Conservation (phyloP, 2,888 invertebrate species). For the Andrena bucephala region DNA sequence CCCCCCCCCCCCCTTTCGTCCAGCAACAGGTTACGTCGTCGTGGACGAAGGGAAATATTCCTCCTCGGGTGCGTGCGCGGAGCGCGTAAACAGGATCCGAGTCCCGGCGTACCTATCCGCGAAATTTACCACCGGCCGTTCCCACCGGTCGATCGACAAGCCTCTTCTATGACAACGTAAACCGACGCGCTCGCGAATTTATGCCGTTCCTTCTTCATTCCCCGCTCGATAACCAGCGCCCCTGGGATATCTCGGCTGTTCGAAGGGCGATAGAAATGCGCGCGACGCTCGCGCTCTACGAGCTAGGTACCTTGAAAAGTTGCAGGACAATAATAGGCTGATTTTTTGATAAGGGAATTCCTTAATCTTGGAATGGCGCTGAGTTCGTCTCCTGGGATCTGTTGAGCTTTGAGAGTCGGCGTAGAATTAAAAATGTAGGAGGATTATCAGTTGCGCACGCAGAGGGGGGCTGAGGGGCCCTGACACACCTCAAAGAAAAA, state of each 20-base stretch:
- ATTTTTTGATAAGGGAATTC: too few relatives aligned
- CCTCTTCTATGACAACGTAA: slow-evolving; percentile 27
- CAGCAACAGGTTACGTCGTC: slow-evolving; percentile 63
- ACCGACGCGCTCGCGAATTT: slow-evolving; percentile 36
- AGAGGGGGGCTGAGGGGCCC: too few relatives aligned
- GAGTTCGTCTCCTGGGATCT: too few relatives aligned
- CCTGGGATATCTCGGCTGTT: not conserved
- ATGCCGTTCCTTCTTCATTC: not conserved
- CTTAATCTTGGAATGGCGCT: too few relatives aligned
- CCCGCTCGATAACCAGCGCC: not conserved
- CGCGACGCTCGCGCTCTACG: not conserved
- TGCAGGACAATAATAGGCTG: too few relatives aligned
- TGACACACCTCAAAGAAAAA: too few relatives aligned
- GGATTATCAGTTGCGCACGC: too few relatives aligned
- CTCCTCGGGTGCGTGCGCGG: not conserved
- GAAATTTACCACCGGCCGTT: slow-evolving; percentile 59
- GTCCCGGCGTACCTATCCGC: slow-evolving; percentile 26
- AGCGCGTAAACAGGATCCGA: slow-evolving; percentile 37
- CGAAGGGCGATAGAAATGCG: not conserved
- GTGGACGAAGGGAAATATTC: slow-evolving; percentile 29
- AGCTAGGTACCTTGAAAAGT: not conserved
- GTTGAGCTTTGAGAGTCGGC: too few relatives aligned
- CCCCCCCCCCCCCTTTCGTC: not conserved
- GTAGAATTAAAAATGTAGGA: too few relatives aligned
- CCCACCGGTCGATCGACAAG: slow-evolving; percentile 34